Conservation (phyloP, 2,113 vertebrate species). For the Murina feae region DNA sequence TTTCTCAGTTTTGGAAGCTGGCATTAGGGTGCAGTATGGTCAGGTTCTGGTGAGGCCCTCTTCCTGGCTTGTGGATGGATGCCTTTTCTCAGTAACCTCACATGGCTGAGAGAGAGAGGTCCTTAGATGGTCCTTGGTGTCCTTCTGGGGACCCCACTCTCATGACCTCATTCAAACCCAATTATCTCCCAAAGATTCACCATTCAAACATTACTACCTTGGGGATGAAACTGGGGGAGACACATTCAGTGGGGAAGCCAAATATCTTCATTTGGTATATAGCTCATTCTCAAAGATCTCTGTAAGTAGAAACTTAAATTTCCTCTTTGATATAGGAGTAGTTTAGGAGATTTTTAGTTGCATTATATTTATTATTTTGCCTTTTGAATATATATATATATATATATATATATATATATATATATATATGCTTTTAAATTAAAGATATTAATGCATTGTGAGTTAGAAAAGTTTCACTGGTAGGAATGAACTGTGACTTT, state of each 20-base stretch:
- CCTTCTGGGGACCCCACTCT: neutral
- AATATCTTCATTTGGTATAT: neutral
- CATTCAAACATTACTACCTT: neutral
- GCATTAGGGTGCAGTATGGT: neutral
- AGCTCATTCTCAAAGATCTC: neutral
- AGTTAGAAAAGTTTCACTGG: neutral
- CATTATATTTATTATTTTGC: neutral
- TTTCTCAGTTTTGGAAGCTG: neutral
- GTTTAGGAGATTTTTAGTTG: neutral
- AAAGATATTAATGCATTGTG: neutral
- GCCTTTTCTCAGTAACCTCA: neutral
- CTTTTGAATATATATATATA: neutral
- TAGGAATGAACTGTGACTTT: neutral
- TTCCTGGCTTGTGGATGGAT: neutral
- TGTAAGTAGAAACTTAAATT: neutral
- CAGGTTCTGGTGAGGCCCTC: neutral
- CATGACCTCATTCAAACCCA: neutral
- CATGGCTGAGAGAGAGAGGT: neutral
- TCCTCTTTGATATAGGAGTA: neutral
- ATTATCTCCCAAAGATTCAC: neutral
- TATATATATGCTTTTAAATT: neutral
- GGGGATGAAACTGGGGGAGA: neutral
- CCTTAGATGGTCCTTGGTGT: neutral
- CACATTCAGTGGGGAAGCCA: neutral
- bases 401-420: neutral